phyloP scores from a whole-genome alignment of 2,888 invertebrate species.

The Andrena dorsata region DNA sequence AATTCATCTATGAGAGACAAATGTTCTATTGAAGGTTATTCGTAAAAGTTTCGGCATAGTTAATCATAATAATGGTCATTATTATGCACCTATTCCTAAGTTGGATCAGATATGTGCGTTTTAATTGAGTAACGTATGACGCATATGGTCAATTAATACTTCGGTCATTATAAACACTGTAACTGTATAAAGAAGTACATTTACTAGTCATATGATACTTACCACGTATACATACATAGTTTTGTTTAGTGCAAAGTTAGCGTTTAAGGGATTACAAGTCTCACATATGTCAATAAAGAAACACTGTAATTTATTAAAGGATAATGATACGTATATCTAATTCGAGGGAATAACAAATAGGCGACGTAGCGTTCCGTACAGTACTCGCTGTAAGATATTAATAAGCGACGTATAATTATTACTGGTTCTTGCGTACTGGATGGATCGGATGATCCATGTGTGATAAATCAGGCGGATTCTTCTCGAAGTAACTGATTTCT shows the following conservation, averaged over 20 bases:
- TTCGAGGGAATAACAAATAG: slow-evolving; percentile 6
- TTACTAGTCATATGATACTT: slow-evolving; percentile 6
- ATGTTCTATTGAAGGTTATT: not conserved
- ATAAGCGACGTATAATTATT: not conserved
- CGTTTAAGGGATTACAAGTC: slow-evolving; percentile 20
- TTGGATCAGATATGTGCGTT: not conserved
- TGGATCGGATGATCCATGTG: slow-evolving; percentile 91
- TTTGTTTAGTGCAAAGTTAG: slow-evolving; percentile 33
- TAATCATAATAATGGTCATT: not conserved
- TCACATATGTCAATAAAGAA: slow-evolving; percentile 51
- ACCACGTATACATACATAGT: slow-evolving; percentile 17
- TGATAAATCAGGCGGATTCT: slow-evolving; percentile 91
- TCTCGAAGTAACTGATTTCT: slow-evolving; percentile 89
- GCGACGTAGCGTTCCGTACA: not conserved
- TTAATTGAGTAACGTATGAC: slow-evolving; percentile 11
- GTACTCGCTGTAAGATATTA: not conserved
- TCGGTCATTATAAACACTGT: slow-evolving; percentile 36
- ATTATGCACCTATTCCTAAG: not conserved
- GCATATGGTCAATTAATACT: slow-evolving; percentile 57
- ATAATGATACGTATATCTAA: not conserved
- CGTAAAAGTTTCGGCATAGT: not conserved
- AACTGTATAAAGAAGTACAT: slow-evolving; percentile 19
- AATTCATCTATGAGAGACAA: not conserved
- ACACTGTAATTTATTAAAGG: slow-evolving; percentile 45
- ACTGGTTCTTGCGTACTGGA: slow-evolving; percentile 87